These are phyloP conservation scores for Cheilosia urbana DNA, from an alignment of 2,888 invertebrate genomes.

Conservation along the genomic window DNA sequence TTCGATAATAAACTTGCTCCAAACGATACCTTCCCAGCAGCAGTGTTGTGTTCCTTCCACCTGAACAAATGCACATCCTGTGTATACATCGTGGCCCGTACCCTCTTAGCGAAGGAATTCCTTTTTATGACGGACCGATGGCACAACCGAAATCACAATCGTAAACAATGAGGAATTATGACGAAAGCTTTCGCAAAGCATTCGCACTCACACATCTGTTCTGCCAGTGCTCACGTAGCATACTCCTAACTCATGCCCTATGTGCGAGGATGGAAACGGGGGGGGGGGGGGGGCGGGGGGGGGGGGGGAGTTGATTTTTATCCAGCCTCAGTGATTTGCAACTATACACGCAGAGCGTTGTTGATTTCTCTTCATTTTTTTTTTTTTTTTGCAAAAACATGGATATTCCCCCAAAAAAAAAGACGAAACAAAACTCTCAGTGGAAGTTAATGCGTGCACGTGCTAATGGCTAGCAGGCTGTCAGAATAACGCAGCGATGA, in stretches of 20 bases:
- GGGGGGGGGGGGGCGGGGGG: not conserved
- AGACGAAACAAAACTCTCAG: constrained; percentile 37
- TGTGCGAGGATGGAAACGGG: constrained; percentile 1
- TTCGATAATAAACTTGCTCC: constrained; percentile 69
- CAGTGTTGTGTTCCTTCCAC: constrained; percentile 63
- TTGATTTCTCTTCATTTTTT: constrained; percentile 9
- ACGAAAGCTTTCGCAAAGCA: constrained; percentile 72
- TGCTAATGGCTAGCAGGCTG: constrained; percentile 81
- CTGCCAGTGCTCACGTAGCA: constrained; percentile 63
- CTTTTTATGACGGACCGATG: constrained; percentile 76
- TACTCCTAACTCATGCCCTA: constrained; percentile 67
- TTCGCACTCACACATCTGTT: constrained; percentile 73
- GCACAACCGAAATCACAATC: constrained; percentile 76
- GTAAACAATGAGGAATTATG: constrained; percentile 76
- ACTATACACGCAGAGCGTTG: constrained; percentile 34
- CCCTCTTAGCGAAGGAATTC: constrained; percentile 57
- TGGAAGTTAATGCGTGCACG: constrained; percentile 82
- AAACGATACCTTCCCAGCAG: constrained; percentile 51
- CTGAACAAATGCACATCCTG: constrained; percentile 69
- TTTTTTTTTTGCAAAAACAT: constrained; percentile 22
- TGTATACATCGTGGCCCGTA: constrained; percentile 27
- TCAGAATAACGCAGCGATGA: constrained; percentile 62
- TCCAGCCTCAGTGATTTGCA: constrained; percentile 71
- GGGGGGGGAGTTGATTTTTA: constrained; percentile 34
- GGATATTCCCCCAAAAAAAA: constrained; percentile 34